Evolutionary conservation across 1,140 invertebrate species (phyloP).

Genomic region (Tetraneura akinire): DNA sequence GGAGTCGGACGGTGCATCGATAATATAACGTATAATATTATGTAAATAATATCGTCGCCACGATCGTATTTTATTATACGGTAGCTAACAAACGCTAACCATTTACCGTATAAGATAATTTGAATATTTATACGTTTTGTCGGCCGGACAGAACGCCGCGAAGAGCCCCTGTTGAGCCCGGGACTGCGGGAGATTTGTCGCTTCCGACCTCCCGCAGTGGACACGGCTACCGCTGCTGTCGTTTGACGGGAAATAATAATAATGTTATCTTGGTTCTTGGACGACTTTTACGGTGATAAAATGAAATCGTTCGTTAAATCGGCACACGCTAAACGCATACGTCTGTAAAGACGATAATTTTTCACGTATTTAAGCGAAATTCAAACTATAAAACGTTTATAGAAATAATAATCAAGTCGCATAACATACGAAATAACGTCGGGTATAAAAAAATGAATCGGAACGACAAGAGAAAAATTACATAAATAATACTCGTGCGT

Average conservation of each 20-base stretch:
- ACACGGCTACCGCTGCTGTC: neutral
- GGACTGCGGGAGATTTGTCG: conserved; percentile 29
- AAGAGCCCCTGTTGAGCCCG: conserved; percentile 8
- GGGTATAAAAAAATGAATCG: too few relatives aligned
- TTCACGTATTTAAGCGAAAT: too few relatives aligned
- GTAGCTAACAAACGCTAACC: neutral
- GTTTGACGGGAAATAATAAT: neutral
- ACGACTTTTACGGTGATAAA: too few relatives aligned
- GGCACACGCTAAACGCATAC: too few relatives aligned
- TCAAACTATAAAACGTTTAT: too few relatives aligned
- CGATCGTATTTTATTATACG: neutral
- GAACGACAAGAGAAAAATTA: too few relatives aligned
- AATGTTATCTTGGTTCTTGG: too few relatives aligned
- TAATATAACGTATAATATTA: neutral
- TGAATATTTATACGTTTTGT: neutral
- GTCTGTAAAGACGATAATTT: too few relatives aligned
- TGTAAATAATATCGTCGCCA: conserved; percentile 8
- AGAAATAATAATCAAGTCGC: too few relatives aligned
- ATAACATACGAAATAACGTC: too few relatives aligned
- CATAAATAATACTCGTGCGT: neutral
- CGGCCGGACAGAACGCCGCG: conserved; percentile 20
- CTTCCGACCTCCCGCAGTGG: conserved; percentile 26
- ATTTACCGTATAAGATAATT: neutral
- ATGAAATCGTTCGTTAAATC: too few relatives aligned
- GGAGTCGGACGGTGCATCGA: neutral